A percentile compares a stretch with the other conserved stretches of the same genome.
These are phyloP conservation scores for Episyrphus balteatus DNA, from an alignment of 1,140 invertebrate genomes.

Conservation along the genomic window DNA sequence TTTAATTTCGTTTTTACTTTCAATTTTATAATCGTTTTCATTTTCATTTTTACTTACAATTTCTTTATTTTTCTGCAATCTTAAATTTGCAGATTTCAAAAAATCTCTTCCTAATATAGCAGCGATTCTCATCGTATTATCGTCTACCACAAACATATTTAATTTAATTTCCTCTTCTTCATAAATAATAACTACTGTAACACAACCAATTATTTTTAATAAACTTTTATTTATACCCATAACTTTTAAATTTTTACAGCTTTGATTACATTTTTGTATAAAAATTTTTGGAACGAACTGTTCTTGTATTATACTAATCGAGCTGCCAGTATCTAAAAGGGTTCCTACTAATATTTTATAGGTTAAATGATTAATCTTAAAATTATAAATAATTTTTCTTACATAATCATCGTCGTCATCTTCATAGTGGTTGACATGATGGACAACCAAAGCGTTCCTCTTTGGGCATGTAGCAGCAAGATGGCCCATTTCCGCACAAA, in stretches of 20 bases:
- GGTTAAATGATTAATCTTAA: neutral
- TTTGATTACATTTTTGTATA: neutral
- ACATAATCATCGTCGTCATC: neutral
- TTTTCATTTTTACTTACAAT: neutral
- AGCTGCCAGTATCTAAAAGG: neutral
- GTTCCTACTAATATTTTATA: neutral
- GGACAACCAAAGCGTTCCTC: neutral
- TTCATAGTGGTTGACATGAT: neutral
- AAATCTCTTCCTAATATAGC: no score
- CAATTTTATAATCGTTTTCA: no score
- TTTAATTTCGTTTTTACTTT: no score
- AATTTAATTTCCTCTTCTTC: neutral
- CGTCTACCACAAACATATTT: constrained; percentile 9
- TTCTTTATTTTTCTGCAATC: neutral
- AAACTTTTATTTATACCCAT: constrained; percentile 1
- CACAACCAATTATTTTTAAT: neutral
- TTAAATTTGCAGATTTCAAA: neutral
- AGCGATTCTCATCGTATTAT: constrained; percentile 7
- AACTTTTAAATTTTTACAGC: neutral
- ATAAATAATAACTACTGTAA: neutral
- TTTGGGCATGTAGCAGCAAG: neutral
- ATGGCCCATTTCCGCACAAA: neutral
- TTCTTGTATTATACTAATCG: neutral
- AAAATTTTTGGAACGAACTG: neutral
- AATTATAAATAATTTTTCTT: constrained; percentile 1